Evolutionary conservation across 2,113 vertebrate species (phyloP).

Genomic region (Clupea harengus): DNA sequence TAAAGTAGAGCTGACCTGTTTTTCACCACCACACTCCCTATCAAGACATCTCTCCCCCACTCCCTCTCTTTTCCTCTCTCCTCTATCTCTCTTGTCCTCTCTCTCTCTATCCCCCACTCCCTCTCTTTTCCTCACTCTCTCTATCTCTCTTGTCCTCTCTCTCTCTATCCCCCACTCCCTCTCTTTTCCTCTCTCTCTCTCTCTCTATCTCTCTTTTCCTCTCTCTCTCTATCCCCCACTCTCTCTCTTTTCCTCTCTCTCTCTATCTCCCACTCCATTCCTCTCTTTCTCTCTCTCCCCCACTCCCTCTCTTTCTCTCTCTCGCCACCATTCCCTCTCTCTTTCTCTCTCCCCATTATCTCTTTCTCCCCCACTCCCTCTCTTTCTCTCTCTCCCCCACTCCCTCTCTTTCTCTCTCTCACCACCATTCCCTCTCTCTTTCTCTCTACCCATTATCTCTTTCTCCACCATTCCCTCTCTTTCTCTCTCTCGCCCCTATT

Average conservation of each 20-base stretch:
- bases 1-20: slow-evolving; percentile 28
- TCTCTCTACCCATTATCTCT: too few relatives aligned
- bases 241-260: background rate
- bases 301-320: background rate
- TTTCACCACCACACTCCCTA: background rate
- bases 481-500: too few relatives aligned
- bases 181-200: background rate
- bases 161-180: background rate
- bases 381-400: too few relatives aligned
- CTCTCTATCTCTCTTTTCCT: background rate
- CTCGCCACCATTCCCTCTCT: too few relatives aligned
- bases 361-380: background rate
- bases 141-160: background rate
- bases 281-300: background rate
- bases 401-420: too few relatives aligned
- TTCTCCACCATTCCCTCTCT: too few relatives aligned
- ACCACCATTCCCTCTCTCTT: too few relatives aligned
- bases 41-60: background rate
- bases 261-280: background rate
- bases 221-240: background rate
- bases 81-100: background rate
- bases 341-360: background rate
- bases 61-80: background rate
- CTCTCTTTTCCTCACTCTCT: too few relatives aligned
- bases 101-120: background rate